Evolutionary conservation across 2,888 invertebrate species (phyloP).

Genomic region (Neuroscelio doddi): DNA sequence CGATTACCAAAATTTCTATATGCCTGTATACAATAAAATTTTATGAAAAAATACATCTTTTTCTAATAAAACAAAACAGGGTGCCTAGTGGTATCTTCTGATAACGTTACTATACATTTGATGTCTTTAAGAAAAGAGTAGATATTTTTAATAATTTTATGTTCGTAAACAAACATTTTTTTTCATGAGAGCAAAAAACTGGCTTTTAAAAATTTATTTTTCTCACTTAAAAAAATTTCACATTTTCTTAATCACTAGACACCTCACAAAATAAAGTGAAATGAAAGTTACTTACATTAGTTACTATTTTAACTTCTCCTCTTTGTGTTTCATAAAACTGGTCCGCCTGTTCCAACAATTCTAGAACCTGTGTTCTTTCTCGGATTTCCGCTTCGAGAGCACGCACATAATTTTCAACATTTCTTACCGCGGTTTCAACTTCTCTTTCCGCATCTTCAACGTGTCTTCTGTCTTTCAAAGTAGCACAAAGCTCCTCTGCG

Average conservation of each 20-base stretch:
- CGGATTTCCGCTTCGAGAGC: slow-evolving; percentile 88
- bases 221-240: too few species aligned
- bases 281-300: slow-evolving; percentile 83
- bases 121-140: too few species aligned
- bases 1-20: slow-evolving; percentile 94
- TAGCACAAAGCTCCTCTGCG: slow-evolving; percentile 83
- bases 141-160: too few species aligned
- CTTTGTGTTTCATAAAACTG: slow-evolving; percentile 92
- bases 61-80: too few species aligned
- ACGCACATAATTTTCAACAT: slow-evolving; percentile 86
- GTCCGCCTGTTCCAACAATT: slow-evolving; percentile 85
- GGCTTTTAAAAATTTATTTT: too few species aligned
- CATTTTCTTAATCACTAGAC: too few species aligned
- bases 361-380: slow-evolving; percentile 84
- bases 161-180: too few species aligned
- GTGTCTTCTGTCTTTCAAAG: slow-evolving; percentile 89
- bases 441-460: slow-evolving; percentile 92
- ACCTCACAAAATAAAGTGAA: not conserved
- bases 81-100: too few species aligned
- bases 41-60: not conserved
- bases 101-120: too few species aligned
- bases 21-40: slow-evolving; percentile 77
- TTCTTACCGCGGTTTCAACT: slow-evolving; percentile 85
- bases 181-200: too few species aligned
- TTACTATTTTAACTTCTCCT: slow-evolving; percentile 95